Evolutionary conservation across 1,140 invertebrate genomes (phyloP).

Genomic region (Spodoptera litura): DNA sequence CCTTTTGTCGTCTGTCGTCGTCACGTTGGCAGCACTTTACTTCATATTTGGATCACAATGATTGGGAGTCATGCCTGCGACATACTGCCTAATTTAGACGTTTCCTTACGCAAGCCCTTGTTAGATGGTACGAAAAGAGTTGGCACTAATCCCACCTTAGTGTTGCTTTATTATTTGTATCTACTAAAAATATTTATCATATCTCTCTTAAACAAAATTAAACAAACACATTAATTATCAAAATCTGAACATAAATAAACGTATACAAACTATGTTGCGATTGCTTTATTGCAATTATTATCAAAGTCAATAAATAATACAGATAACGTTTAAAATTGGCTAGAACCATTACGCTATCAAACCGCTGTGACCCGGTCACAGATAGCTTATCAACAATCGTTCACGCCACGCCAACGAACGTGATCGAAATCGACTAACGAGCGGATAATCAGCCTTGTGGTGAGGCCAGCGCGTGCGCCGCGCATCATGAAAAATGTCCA

Average conservation of each 20-base stretch:
- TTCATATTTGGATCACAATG: constrained; percentile 30
- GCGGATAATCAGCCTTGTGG: constrained; percentile 51
- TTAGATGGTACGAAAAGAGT: background rate
- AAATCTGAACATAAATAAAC: background rate
- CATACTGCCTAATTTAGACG: background rate
- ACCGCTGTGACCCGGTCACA: constrained; percentile 36
- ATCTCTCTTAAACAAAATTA: no score
- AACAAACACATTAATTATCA: background rate
- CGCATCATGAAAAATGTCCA: constrained; percentile 53
- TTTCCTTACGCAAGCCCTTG: background rate
- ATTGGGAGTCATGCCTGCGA: constrained; percentile 4
- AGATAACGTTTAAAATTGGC: constrained; percentile 9
- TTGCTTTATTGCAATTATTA: constrained; percentile 17
- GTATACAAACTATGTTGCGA: background rate
- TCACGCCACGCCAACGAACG: constrained; percentile 27
- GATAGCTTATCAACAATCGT: constrained; percentile 34
- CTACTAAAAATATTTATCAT: no score
- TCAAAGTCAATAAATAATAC: background rate
- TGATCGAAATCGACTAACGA: constrained; percentile 45
- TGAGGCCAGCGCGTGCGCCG: constrained; percentile 49
- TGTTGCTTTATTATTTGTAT: background rate
- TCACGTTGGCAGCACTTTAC: constrained; percentile 3
- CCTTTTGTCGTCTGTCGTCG: background rate
- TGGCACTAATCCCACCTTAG: constrained; percentile 6
- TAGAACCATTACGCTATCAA: constrained; percentile 46